These are phyloP conservation scores for Tolmerus cingulatus DNA, from an alignment of 2,888 invertebrate genomes.

Conservation along the genomic window DNA sequence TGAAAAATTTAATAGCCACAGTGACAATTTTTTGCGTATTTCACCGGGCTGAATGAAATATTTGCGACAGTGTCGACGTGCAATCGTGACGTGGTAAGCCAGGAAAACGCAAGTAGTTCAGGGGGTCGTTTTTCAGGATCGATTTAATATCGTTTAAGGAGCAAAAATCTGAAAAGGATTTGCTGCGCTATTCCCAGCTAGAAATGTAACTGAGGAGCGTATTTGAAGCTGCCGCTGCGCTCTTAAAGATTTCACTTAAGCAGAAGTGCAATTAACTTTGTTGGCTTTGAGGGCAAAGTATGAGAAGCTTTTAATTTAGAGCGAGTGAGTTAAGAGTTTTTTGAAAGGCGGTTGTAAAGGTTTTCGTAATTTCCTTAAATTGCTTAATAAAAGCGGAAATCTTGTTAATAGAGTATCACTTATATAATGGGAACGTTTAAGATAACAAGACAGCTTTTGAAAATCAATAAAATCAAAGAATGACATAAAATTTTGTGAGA, in stretches of 20 bases:
- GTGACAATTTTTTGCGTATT: slow-evolving; percentile 14
- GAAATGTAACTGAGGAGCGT: not conserved
- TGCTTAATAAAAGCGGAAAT: not conserved
- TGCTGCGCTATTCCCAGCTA: not conserved
- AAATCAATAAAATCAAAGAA: too few relatives aligned
- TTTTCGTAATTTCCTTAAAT: not conserved
- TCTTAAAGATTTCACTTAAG: not conserved
- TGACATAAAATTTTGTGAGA: too few relatives aligned
- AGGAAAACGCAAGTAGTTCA: not conserved
- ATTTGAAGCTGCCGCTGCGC: not conserved
- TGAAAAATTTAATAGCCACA: slow-evolving; percentile 19
- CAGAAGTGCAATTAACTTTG: not conserved
- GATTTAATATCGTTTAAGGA: not conserved
- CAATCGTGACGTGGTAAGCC: not conserved
- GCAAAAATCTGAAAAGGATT: not conserved
- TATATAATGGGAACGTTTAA: too few relatives aligned
- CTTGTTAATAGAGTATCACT: too few relatives aligned
- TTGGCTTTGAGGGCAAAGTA: not conserved
- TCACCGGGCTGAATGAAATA: not conserved
- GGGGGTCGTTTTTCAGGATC: not conserved
- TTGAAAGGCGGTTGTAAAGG: not conserved
- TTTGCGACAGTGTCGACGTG: not conserved
- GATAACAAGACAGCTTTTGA: too few relatives aligned
- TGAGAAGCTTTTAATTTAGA: not conserved
- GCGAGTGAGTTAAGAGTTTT: not conserved